Evolutionary conservation across 2,888 invertebrate genomes (phyloP).

Genomic region (Scrobipalpa costella): DNA sequence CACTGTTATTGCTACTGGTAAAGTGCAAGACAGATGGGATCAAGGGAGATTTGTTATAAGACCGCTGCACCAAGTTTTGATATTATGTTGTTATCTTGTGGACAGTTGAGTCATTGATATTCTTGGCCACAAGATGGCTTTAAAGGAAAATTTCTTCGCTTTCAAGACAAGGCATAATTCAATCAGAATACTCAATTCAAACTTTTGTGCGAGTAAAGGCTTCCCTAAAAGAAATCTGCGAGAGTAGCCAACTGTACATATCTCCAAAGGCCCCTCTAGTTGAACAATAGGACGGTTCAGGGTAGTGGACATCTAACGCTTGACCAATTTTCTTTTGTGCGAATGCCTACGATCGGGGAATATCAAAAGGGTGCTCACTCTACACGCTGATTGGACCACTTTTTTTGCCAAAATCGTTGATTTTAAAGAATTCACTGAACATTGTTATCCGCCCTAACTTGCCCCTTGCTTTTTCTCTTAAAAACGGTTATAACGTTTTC

Average conservation of each 20-base stretch:
- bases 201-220: slow-evolving; percentile 56
- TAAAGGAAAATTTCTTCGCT: neutral
- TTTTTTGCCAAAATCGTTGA: slow-evolving; percentile 67
- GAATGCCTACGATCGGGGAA: slow-evolving; percentile 71
- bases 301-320: slow-evolving; percentile 76
- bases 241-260: slow-evolving; percentile 63
- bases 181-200: slow-evolving; percentile 52
- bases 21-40: neutral
- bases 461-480: neutral
- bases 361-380: slow-evolving; percentile 66
- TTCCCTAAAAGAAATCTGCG: slow-evolving; percentile 49
- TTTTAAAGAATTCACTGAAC: slow-evolving; percentile 66
- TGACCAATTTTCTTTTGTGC: slow-evolving; percentile 79
- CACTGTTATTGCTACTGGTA: slow-evolving; percentile 23
- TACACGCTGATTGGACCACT: slow-evolving; percentile 65
- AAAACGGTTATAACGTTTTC: slow-evolving; percentile 13
- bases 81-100: neutral
- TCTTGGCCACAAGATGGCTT: neutral
- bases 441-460: slow-evolving; percentile 34
- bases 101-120: slow-evolving; percentile 5
- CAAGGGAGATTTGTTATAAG: neutral
- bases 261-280: slow-evolving; percentile 67
- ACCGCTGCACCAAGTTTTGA: neutral
- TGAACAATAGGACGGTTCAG: slow-evolving; percentile 72
- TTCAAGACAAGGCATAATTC: slow-evolving; percentile 46